Base-by-base conservation (phyloP, 2,113 vertebrate species). In the Apistogramma diplotaenia region DNA sequence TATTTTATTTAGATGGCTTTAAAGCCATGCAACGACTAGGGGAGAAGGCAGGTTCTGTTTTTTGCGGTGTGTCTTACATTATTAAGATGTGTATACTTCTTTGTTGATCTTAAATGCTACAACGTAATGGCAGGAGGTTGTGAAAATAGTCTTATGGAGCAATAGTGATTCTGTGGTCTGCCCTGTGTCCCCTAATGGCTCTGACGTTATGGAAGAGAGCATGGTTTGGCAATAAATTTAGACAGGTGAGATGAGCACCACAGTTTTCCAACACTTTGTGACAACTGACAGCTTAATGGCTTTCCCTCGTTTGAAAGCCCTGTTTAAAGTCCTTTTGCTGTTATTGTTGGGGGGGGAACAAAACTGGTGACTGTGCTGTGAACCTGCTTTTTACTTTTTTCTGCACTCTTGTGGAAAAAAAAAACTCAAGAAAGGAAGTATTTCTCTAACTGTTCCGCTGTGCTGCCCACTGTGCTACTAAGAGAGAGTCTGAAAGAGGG, bases 231-330 rank as follows among this genome's bases (percentile, higher is more conserved):
- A 81, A 81, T 90, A 65, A 78, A 89, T 79, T 59, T 33, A 83
- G 76, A 88, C 84, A 80, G 60, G 87, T 89, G 76, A 72, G 37
- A 21, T 40, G 18, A 73, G 65, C 56, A 59, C 1, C 0, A 55
- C 10, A 11, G 33, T 58, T 83, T 88, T 46, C 27, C 46, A 74
- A 53, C 43, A 51, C 46, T 61, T 71, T 71, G 46, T 29, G 6
- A 80, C 80, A 67, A 46, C 86, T 78, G 87, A 91, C 83, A 87
- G 79, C 89, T 87, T 91, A 90, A 93, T 94, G 91, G 86, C 87
- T 89, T 88, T 92, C 43, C 35, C 59, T 82, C 59, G 79, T 85
- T 88, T 86, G 53, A 82, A 83, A 87, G 51, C 73, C 19, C 16
- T 23, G 21, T 76, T 49, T 72, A 82, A 85, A 87, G 82, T 70